phyloP scores from a whole-genome alignment of 2,113 vertebrate species.

The Menidia beryllina region DNA sequence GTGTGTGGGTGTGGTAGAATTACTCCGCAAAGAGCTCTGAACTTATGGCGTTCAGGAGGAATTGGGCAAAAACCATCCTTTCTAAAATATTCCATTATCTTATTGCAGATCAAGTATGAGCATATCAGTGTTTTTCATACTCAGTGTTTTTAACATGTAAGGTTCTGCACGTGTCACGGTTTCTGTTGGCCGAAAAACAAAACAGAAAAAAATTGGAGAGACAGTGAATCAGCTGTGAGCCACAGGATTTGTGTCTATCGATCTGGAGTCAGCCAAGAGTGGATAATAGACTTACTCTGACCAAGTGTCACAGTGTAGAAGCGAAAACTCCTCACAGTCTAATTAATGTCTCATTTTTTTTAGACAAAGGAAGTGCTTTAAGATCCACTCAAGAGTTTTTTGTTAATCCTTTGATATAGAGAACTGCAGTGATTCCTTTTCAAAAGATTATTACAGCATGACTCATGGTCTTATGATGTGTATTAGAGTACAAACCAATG shows the following conservation, averaged over 20 bases:
- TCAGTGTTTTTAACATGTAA: slow-evolving; percentile 1
- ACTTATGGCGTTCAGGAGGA: neutral
- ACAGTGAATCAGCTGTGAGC: slow-evolving; percentile 55
- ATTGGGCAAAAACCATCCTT: neutral
- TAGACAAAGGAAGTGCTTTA: no score
- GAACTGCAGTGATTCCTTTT: neutral
- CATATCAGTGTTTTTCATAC: neutral
- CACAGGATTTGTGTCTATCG: slow-evolving; percentile 46
- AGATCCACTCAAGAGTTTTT: no score
- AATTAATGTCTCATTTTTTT: no score
- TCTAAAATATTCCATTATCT: neutral
- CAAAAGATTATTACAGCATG: no score
- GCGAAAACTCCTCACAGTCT: no score
- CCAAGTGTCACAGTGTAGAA: neutral
- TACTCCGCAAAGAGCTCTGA: neutral
- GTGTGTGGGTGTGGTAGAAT: neutral
- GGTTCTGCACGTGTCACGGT: neutral
- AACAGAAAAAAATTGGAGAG: slow-evolving; percentile 34
- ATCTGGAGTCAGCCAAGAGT: slow-evolving; percentile 22
- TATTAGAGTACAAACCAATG: no score
- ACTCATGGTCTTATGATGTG: no score
- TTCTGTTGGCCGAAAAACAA: slow-evolving; percentile 2
- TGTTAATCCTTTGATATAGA: neutral
- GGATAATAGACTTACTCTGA: slow-evolving; percentile 48
- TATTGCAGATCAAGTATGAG: neutral